Conservation (phyloP, 1,140 invertebrate genomes). For the Drosophila rufa region DNA sequence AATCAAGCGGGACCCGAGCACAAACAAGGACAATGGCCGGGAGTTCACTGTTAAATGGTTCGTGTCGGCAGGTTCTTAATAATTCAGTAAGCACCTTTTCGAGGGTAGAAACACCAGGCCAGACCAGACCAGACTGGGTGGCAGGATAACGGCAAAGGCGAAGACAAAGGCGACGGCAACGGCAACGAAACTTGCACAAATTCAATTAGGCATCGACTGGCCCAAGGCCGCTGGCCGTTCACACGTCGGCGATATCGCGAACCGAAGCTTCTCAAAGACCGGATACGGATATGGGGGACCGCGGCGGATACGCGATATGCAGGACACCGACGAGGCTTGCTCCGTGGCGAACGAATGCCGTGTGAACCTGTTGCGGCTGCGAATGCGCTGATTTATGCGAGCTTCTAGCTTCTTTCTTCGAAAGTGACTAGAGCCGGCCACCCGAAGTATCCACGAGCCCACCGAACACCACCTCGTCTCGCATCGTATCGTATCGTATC, state of each 20-base stretch:
- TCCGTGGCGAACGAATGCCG: conserved; percentile 76
- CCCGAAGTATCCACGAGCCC: conserved; percentile 28
- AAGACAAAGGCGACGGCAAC: conserved; percentile 1
- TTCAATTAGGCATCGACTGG: conserved; percentile 62
- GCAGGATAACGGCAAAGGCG: conserved; percentile 24
- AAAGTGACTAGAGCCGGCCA: conserved; percentile 32
- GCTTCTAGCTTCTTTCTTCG: conserved; percentile 47
- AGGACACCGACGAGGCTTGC: conserved; percentile 56
- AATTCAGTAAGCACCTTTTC: conserved; percentile 62
- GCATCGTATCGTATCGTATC: conserved; percentile 31
- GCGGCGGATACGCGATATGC: conserved; percentile 28
- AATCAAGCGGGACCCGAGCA: conserved; percentile 22
- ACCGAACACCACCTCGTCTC: conserved; percentile 34
- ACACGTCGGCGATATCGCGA: conserved; percentile 16
- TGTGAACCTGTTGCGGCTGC: conserved; percentile 77
- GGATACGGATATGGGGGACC: conserved; percentile 5
- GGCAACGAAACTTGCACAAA: conserved; percentile 46
- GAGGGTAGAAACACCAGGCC: conserved; percentile 3
- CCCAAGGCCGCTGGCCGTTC: conserved; percentile 21
- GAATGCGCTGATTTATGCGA: conserved; percentile 74
- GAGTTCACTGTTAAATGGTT: conserved; percentile 43
- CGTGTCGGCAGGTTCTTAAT: conserved; percentile 57
- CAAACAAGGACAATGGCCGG: conserved; percentile 20
- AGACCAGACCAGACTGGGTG: conserved; percentile 10
- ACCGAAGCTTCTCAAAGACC: not conserved